A percentile compares a stretch with the other conserved stretches of the same genome.
Conservation (phyloP, 2,888 invertebrate genomes). For the Zygothrica quintamaculata region DNA sequence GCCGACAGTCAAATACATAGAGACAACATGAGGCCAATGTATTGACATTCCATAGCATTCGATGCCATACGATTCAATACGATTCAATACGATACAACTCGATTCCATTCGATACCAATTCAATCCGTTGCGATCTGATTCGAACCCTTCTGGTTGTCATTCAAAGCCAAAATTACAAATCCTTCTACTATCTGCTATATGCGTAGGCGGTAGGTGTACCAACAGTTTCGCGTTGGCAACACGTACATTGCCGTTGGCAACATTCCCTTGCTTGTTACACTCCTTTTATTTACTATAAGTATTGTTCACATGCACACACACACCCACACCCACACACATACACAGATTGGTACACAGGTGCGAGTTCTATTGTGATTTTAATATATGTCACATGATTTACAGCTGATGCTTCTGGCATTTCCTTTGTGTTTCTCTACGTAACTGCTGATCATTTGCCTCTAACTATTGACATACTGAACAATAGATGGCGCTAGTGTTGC, state of each 20-base stretch:
- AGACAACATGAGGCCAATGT: slow-evolving; percentile 1
- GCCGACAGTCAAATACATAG: slow-evolving; percentile 4
- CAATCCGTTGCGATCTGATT: slow-evolving; percentile 5
- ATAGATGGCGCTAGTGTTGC: too few species aligned
- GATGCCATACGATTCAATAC: not conserved
- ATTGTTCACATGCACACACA: not conserved
- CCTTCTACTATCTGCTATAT: slow-evolving; percentile 4
- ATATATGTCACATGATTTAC: slow-evolving; percentile 51
- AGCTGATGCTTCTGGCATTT: slow-evolving; percentile 33
- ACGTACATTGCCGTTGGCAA: slow-evolving; percentile 28
- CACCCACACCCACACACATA: not conserved
- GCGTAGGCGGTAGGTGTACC: not conserved
- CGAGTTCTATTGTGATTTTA: slow-evolving; percentile 42
- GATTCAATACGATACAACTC: slow-evolving; percentile 19
- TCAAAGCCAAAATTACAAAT: slow-evolving; percentile 47
- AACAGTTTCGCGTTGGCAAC: not conserved
- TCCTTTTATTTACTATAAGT: slow-evolving; percentile 4
- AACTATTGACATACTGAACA: too few species aligned
- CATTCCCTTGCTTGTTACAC: slow-evolving; percentile 8
- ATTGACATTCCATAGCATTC: slow-evolving; percentile 16
- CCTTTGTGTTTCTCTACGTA: slow-evolving; percentile 21
- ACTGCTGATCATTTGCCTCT: not conserved
- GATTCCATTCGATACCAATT: not conserved
- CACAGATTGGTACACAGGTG: not conserved
- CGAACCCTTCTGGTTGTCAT: slow-evolving; percentile 33